Evolutionary conservation across 2,888 invertebrate genomes (phyloP).

Genomic region (Mimumesa dahlbomi): DNA sequence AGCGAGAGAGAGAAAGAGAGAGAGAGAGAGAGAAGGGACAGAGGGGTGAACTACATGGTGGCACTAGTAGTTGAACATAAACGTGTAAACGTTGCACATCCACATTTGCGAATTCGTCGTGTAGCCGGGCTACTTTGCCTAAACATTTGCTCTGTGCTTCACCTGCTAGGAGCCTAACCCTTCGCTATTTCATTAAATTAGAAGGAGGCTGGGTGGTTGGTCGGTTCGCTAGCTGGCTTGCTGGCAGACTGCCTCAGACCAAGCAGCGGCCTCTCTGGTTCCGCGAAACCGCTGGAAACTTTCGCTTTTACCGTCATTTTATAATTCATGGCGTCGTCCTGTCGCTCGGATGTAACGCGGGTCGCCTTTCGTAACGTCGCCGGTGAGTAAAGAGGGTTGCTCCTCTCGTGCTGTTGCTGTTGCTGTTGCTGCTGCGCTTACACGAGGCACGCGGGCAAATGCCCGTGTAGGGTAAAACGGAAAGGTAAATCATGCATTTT

Average conservation of each 20-base stretch:
- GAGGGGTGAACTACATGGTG: not conserved
- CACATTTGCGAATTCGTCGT: slow-evolving; percentile 48
- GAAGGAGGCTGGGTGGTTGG: slow-evolving; percentile 69
- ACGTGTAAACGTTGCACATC: slow-evolving; percentile 55
- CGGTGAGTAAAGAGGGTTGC: slow-evolving; percentile 71
- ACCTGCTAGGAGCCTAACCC: slow-evolving; percentile 74
- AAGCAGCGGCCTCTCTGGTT: slow-evolving; percentile 33
- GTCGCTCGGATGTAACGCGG: slow-evolving; percentile 68
- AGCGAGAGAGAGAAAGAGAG: slow-evolving; percentile 2
- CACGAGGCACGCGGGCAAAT: slow-evolving; percentile 16
- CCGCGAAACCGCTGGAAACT: slow-evolving; percentile 74
- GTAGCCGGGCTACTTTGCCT: slow-evolving; percentile 67
- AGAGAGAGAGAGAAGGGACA: not conserved
- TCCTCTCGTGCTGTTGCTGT: slow-evolving; percentile 22
- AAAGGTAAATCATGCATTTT: slow-evolving; percentile 78
- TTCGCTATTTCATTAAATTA: slow-evolving; percentile 79
- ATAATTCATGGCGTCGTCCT: slow-evolving; percentile 79
- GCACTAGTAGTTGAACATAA: slow-evolving; percentile 23
- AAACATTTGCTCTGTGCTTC: slow-evolving; percentile 75
- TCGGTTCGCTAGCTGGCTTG: slow-evolving; percentile 44
- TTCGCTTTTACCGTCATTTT: slow-evolving; percentile 80
- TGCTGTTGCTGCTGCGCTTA: slow-evolving; percentile 45
- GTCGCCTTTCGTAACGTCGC: slow-evolving; percentile 67
- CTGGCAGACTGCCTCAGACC: slow-evolving; percentile 42
- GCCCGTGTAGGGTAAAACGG: slow-evolving; percentile 56